A percentile compares a stretch with the other conserved stretches of the same genome.
Conservation (phyloP, 2,797 vertebrate genomes). For the Meda fulgida region DNA sequence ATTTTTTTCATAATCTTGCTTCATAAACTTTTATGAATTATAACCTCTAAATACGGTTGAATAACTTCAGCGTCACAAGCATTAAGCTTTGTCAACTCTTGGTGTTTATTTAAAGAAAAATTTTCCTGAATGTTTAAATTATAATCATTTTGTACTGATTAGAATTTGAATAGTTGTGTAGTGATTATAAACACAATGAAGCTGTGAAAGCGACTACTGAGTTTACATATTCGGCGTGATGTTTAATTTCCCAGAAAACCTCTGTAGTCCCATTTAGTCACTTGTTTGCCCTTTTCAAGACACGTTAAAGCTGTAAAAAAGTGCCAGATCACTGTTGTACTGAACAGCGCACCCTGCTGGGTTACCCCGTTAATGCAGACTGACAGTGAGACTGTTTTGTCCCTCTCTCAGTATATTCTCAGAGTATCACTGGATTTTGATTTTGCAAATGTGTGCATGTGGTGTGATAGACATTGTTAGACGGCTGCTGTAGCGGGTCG, state of each 20-base stretch:
- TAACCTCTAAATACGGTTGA: too few species aligned
- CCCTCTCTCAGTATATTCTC: background rate
- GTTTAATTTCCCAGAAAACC: background rate
- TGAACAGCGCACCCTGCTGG: slow-evolving; percentile 12
- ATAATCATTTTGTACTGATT: background rate
- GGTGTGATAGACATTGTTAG: slow-evolving; percentile 84
- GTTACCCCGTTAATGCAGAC: background rate
- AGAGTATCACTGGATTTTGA: background rate
- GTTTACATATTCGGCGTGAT: background rate
- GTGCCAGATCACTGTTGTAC: too few species aligned
- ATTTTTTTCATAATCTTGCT: background rate
- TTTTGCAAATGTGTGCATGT: slow-evolving; percentile 28
- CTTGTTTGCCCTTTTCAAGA: background rate
- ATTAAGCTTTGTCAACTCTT: background rate
- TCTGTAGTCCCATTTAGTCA: background rate
- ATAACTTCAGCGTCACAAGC: too few species aligned
- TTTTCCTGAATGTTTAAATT: too few species aligned
- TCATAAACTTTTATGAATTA: background rate
- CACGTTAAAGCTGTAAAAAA: background rate
- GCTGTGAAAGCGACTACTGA: background rate
- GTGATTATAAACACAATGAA: background rate
- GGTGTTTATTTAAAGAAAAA: background rate
- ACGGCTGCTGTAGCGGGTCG: slow-evolving; percentile 89
- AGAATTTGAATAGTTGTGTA: background rate
- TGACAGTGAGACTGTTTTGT: background rate